Evolutionary conservation across 2,113 vertebrate genomes (phyloP).

Genomic region (Glaucomys volans): DNA sequence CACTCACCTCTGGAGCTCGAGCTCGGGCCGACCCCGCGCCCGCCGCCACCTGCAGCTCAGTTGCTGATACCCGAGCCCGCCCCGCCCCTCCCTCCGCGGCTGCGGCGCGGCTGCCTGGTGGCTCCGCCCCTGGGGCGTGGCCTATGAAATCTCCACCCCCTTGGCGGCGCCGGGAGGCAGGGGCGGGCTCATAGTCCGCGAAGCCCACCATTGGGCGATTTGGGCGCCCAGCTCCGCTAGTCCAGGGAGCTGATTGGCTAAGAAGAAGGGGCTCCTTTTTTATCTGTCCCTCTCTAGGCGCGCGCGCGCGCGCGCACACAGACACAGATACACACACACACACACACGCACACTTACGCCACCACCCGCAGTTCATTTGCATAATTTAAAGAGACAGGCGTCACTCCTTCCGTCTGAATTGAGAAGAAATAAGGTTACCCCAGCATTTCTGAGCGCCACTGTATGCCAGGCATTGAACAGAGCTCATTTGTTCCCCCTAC

Average conservation of each 20-base stretch:
- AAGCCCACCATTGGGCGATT: conserved; percentile 27
- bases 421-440: neutral
- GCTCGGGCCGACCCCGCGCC: conserved; percentile 40
- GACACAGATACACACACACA: neutral
- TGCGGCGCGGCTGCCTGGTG: neutral
- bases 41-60: conserved; percentile 75
- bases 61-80: conserved; percentile 65
- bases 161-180: no score
- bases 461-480: neutral
- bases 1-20: conserved; percentile 69
- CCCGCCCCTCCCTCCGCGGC: conserved; percentile 28
- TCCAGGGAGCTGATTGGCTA: neutral
- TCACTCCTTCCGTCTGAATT: neutral
- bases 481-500: neutral
- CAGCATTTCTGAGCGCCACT: neutral
- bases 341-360: neutral
- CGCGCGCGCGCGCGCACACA: neutral
- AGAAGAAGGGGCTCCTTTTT: neutral
- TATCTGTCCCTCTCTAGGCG: neutral
- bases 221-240: neutral
- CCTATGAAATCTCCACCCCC: fast-evolving
- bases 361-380: conserved; percentile 68
- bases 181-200: neutral
- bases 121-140: conserved; percentile 56
- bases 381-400: conserved; percentile 73